phyloP scores from a whole-genome alignment of 2,113 vertebrate genomes.

The Eonycteris spelaea region DNA sequence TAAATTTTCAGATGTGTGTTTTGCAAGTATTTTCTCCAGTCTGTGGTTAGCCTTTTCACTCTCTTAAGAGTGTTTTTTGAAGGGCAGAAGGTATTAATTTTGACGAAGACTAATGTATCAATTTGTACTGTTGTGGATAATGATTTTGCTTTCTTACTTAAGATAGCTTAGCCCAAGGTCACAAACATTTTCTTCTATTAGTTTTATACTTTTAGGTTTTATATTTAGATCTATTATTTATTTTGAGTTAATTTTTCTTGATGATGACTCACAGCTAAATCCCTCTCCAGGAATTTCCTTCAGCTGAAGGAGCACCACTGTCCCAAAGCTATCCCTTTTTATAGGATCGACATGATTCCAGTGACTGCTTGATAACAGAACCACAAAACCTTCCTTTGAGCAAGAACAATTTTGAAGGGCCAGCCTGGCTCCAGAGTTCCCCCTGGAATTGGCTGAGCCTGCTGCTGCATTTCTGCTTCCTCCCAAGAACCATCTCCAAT shows the following conservation, averaged over 20 bases:
- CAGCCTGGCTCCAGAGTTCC: not conserved
- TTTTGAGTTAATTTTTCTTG: slow-evolving; percentile 18
- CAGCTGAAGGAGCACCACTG: not conserved
- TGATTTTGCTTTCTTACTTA: not conserved
- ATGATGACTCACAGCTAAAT: not conserved
- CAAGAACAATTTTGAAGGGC: not conserved
- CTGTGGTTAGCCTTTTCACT: not conserved
- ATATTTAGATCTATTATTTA: not conserved
- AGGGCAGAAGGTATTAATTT: not conserved
- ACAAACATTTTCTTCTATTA: not conserved
- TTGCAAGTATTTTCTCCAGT: not conserved
- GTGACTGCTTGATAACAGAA: not conserved
- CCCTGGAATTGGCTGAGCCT: too few relatives aligned
- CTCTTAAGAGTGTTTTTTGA: not conserved
- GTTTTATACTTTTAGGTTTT: not conserved
- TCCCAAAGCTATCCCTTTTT: not conserved
- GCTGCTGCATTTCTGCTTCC: not conserved
- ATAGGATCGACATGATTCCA: not conserved
- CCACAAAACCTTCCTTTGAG: not conserved
- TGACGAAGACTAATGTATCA: slow-evolving; percentile 2
- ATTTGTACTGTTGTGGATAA: not conserved
- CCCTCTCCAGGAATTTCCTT: not conserved
- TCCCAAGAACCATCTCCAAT: not conserved
- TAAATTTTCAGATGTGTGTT: not conserved
- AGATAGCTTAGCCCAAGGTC: not conserved